Base-by-base conservation (phyloP, 2,797 vertebrate species). In the Argya squamiceps region DNA sequence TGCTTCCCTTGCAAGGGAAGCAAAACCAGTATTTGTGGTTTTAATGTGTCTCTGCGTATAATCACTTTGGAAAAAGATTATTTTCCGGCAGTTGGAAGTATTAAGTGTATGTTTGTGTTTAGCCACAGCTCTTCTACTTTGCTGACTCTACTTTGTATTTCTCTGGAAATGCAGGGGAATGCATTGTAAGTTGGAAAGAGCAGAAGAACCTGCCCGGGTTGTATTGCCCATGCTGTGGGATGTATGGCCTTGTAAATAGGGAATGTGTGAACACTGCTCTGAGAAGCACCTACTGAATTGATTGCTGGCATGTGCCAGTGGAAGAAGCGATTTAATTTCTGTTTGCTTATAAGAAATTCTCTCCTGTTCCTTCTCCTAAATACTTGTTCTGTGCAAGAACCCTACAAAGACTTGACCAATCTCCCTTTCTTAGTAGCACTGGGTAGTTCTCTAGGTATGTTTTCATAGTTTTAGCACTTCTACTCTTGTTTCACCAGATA, bases 241-340 rank as follows among this genome's bases (percentile, higher is more conserved):
- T 1, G 1, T 39, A 55, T 22, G 53, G 26, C 12, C 29, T 44
- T 68, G 30, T 50, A n/a, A 55, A n/a, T 0, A 71, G 29, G 41
- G 30, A 67, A 24, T 0, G 0, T 24, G 26, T 44, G 39, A 47
- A 49, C 0, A 0, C 18, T 88, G 19, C 59, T 56, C 20, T 41
- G 55, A 88, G 68, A 32, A 91, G 23, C 16, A 30, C 37, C 20
- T 30, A 1, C 56, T 19, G 20, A 41, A 37, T 10, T 11, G 46
- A 32, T 80, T 26, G 3, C 59, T 83, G 50, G 3, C 23, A 24
- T 1, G 1, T 65, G 68, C 67, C 26, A n/a, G 2, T 26, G 30
- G 60, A 62, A 79, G 23, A n/a, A 69, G 5, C 7, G 10, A 69
- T 67, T 74, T 23, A 34, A 78, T 71, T 84, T 86, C 53, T 81